Percentiles rank a stretch among this genome's conserved stretches.
Evolutionary conservation across 2,797 vertebrate genomes (phyloP).

Genomic region (Hypotaenidia philippensis): DNA sequence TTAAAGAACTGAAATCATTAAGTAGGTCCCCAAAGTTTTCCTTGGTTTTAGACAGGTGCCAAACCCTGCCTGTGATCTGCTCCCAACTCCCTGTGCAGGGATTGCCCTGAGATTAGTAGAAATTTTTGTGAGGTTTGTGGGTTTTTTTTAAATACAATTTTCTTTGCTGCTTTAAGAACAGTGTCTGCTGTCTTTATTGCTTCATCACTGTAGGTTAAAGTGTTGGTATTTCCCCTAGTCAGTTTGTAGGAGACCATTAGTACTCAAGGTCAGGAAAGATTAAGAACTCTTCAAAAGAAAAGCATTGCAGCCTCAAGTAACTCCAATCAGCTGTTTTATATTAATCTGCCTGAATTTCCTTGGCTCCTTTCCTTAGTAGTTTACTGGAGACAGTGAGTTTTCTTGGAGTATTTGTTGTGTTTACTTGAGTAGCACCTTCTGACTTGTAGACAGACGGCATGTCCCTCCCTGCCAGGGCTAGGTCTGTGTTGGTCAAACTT

Average conservation of each 20-base stretch:
- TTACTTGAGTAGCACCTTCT: not conserved
- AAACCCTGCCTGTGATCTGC: not conserved
- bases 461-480: not conserved
- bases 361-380: not conserved
- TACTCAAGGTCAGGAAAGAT: not conserved
- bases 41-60: not conserved
- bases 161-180: not conserved
- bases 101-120: not conserved
- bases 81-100: not conserved
- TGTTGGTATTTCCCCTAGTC: not conserved
- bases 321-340: not conserved
- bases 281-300: not conserved
- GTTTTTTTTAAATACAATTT: not conserved
- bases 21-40: not conserved
- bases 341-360: constrained; percentile 13
- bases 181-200: not conserved
- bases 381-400: not conserved
- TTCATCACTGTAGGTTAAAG: not conserved
- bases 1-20: not conserved
- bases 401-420: not conserved
- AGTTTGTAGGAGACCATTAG: not conserved
- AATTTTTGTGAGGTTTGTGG: not conserved
- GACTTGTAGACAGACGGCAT: rapidly evolving
- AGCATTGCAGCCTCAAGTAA: not conserved
- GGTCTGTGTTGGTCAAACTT: constrained; percentile 56